A percentile compares a stretch with the other conserved stretches of the same genome.
phyloP scores from a whole-genome alignment of 1,140 invertebrate genomes.

The Hesperophylax magnus region DNA sequence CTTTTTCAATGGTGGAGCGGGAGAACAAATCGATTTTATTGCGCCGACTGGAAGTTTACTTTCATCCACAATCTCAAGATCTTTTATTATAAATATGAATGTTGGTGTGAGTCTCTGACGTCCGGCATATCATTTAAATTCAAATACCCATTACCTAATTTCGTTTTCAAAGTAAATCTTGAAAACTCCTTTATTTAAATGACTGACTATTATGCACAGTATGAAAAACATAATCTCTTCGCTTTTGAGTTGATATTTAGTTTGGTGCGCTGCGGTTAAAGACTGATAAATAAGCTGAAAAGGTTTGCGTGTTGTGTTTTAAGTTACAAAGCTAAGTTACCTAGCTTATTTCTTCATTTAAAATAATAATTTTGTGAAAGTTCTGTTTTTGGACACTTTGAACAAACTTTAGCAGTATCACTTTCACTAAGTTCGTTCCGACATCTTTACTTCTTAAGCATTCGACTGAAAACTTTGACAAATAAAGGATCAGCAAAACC shows the following conservation, averaged over 20 bases:
- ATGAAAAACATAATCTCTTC: not conserved
- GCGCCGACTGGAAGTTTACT: not conserved
- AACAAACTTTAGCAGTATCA: not conserved
- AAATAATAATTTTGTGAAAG: not conserved
- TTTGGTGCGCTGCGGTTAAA: not conserved
- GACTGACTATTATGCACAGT: not conserved
- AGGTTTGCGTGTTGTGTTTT: not conserved
- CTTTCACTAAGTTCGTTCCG: not conserved
- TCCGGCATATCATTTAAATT: not conserved
- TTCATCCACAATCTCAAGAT: not conserved
- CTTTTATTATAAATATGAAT: not conserved
- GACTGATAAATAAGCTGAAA: not conserved
- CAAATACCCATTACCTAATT: not conserved
- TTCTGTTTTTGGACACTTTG: not conserved
- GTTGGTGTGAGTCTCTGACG: not conserved
- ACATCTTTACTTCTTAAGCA: not conserved
- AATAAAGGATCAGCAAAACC: not conserved
- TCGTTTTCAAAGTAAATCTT: not conserved
- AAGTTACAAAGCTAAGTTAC: not conserved
- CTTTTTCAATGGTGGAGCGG: too few species aligned
- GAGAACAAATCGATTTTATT: too few species aligned
- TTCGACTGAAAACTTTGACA: not conserved
- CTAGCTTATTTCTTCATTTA: not conserved
- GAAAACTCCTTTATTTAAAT: not conserved
- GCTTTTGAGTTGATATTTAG: not conserved